Evolutionary conservation across 2,888 invertebrate species (phyloP).

Genomic region (Eristalis arbustorum): DNA sequence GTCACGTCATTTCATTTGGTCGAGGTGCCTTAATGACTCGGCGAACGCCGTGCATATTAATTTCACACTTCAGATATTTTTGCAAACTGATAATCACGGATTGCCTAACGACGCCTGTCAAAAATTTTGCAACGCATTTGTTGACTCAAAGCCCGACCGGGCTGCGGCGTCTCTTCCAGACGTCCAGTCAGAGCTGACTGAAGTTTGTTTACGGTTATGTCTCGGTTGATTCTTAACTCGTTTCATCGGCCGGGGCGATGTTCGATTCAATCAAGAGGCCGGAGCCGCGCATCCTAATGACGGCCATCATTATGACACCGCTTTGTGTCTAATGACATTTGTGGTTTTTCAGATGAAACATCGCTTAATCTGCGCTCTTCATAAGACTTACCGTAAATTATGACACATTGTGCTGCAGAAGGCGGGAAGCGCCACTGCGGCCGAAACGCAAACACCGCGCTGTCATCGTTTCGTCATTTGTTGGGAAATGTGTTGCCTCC

Average conservation of each 20-base stretch:
- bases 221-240: not conserved
- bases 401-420: slow-evolving; percentile 10
- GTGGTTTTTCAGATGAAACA: slow-evolving; percentile 22
- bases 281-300: slow-evolving; percentile 1
- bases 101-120: not conserved
- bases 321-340: slow-evolving; percentile 28
- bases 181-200: not conserved
- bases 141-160: not conserved
- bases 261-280: not conserved
- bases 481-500: slow-evolving; percentile 35
- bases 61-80: not conserved
- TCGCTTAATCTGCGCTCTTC: slow-evolving; percentile 22
- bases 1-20: no score
- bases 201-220: not conserved
- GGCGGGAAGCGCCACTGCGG: not conserved
- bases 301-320: not conserved
- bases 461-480: slow-evolving; percentile 38
- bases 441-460: not conserved
- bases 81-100: not conserved
- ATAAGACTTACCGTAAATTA: slow-evolving; percentile 22
- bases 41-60: not conserved
- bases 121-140: not conserved
- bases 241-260: not conserved
- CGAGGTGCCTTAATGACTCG: no score
- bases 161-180: not conserved